phyloP scores from a whole-genome alignment of 1,140 invertebrate species.

The Oedothorax gibbosus region DNA sequence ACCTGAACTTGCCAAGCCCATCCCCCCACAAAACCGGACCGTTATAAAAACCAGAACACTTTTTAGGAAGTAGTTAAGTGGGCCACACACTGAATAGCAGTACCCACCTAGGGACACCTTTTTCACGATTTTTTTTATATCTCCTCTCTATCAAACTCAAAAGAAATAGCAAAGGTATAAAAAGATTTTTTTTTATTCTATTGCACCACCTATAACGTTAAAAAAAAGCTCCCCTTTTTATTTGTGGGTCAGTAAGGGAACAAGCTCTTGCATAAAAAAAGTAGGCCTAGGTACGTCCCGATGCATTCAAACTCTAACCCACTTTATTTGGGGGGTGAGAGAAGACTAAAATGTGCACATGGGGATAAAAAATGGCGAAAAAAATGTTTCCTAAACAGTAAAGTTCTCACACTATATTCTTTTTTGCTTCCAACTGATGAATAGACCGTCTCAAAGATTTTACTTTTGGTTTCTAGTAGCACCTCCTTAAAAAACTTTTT shows the following conservation, averaged over 20 bases:
- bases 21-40: no score
- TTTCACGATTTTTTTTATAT: constrained; percentile 1
- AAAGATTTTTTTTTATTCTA: background rate
- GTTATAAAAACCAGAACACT: background rate
- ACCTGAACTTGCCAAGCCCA: no score
- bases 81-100: constrained; percentile 4
- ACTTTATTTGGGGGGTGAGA: background rate
- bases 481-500: no score
- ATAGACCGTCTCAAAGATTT: background rate
- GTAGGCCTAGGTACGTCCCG: background rate
- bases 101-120: constrained; percentile 5
- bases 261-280: no score
- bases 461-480: constrained; percentile 6
- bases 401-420: constrained; percentile 3
- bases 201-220: background rate
- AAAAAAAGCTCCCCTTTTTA: no score
- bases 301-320: background rate
- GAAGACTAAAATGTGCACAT: background rate
- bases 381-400: background rate
- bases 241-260: no score
- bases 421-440: background rate
- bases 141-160: background rate
- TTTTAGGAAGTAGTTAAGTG: background rate
- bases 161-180: constrained; percentile 14
- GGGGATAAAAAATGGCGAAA: background rate